These are phyloP conservation scores for Apis dorsata DNA, from an alignment of 1,140 invertebrate genomes.

Conservation along the genomic window DNA sequence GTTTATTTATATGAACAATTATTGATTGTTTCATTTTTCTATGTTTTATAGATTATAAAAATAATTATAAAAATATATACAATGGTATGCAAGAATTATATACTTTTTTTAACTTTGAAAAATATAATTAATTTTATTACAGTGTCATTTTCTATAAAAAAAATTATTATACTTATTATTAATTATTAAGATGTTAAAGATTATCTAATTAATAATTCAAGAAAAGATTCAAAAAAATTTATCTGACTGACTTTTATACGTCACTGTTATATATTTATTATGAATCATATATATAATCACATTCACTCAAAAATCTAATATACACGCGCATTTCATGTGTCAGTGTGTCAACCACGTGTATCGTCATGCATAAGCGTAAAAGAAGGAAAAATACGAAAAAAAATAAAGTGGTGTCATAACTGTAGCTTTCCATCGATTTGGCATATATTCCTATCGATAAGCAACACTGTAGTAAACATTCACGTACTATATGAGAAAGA, in stretches of 20 bases:
- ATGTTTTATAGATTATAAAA: no score
- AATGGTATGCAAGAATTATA: no score
- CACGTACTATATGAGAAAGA: conserved; percentile 14
- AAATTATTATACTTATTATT: not conserved
- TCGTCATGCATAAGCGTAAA: not conserved
- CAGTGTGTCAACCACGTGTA: conserved; percentile 29
- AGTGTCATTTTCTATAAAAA: no score
- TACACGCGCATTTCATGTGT: not conserved
- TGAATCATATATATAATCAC: not conserved
- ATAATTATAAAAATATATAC: no score
- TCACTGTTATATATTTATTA: not conserved
- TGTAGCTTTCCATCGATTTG: conserved; percentile 69
- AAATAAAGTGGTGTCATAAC: not conserved
- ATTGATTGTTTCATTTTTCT: no score
- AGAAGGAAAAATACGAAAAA: not conserved
- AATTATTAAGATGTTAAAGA: not conserved
- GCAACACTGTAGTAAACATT: not conserved
- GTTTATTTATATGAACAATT: no score
- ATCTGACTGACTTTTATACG: no score
- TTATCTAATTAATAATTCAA: not conserved
- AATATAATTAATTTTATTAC: no score
- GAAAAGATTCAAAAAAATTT: no score
- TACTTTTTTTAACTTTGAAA: no score
- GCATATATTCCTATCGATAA: conserved; percentile 72
- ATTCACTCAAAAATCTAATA: not conserved